A percentile compares a stretch with the other conserved stretches of the same genome.
Evolutionary conservation across 2,113 vertebrate genomes (phyloP).

Genomic region (Taurulus bubalis): DNA sequence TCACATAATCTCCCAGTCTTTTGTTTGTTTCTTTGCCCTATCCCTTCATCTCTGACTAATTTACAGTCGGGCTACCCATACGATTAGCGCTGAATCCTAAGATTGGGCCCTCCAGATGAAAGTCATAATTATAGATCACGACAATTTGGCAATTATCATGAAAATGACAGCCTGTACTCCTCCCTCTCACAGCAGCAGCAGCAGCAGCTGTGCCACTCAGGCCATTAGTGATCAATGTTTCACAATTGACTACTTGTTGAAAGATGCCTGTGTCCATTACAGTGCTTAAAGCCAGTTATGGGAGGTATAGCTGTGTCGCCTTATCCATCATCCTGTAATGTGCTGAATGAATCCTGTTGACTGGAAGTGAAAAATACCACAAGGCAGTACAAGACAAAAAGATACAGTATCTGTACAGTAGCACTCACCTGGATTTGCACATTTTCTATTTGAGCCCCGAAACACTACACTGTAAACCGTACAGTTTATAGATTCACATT

Average conservation of each 20-base stretch:
- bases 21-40: background rate
- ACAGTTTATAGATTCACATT: background rate
- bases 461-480: background rate
- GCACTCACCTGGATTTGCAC: background rate
- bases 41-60: constrained; percentile 18
- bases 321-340: constrained; percentile 20
- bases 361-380: constrained; percentile 21
- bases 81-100: constrained; percentile 40
- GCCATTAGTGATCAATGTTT: constrained; percentile 52
- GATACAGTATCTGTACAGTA: background rate
- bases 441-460: background rate
- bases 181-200: constrained; percentile 23
- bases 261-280: constrained; percentile 43
- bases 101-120: constrained; percentile 34
- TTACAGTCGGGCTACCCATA: background rate
- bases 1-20: background rate
- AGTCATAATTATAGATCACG: constrained; percentile 50
- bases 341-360: constrained; percentile 20
- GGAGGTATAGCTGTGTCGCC: background rate
- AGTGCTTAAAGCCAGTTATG: constrained; percentile 3
- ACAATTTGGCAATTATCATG: constrained; percentile 35
- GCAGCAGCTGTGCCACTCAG: constrained; percentile 19
- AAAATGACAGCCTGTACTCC: constrained; percentile 27
- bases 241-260: constrained; percentile 41
- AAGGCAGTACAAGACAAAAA: background rate